These are phyloP conservation scores for Eulemur macaco DNA, from an alignment of 2,113 vertebrate species.

Conservation along the genomic window DNA sequence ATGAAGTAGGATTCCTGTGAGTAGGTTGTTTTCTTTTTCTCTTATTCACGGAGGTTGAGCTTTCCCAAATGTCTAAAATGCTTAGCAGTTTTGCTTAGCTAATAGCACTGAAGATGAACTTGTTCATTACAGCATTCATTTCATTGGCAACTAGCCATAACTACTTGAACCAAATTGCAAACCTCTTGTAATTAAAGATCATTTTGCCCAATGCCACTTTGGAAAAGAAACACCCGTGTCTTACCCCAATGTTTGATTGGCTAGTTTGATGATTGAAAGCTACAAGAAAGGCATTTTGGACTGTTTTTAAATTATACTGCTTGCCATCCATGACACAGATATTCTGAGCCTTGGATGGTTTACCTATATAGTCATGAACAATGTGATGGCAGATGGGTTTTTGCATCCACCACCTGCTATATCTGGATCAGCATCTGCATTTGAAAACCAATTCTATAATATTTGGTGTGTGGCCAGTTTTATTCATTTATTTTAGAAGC, in stretches of 20 bases:
- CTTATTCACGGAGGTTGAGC: background rate
- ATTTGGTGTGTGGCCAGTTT: slow-evolving; percentile 60
- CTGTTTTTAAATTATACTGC: background rate
- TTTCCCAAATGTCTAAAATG: slow-evolving; percentile 39
- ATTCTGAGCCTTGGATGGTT: slow-evolving; percentile 15
- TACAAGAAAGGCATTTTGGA: background rate
- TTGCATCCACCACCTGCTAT: slow-evolving; percentile 61
- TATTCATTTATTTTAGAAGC: slow-evolving; percentile 20
- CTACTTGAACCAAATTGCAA: background rate
- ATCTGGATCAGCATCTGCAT: slow-evolving; percentile 58
- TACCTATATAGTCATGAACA: slow-evolving; percentile 50
- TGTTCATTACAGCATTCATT: background rate
- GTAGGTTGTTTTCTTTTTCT: background rate
- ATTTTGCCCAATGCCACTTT: background rate
- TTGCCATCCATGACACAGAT: background rate
- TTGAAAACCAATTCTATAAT: slow-evolving; percentile 55
- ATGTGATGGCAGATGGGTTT: slow-evolving; percentile 62
- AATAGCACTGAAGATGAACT: background rate
- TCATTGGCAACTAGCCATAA: slow-evolving; percentile 11
- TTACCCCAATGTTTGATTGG: background rate
- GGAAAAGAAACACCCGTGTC: background rate
- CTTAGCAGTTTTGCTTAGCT: slow-evolving; percentile 4
- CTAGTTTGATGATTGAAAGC: background rate
- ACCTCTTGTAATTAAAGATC: background rate
- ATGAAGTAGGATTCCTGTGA: background rate